Percentiles rank a stretch among this genome's conserved stretches.
These are phyloP conservation scores for Lepidochitona cinerea DNA, from an alignment of 2,888 invertebrate genomes.

Conservation along the genomic window DNA sequence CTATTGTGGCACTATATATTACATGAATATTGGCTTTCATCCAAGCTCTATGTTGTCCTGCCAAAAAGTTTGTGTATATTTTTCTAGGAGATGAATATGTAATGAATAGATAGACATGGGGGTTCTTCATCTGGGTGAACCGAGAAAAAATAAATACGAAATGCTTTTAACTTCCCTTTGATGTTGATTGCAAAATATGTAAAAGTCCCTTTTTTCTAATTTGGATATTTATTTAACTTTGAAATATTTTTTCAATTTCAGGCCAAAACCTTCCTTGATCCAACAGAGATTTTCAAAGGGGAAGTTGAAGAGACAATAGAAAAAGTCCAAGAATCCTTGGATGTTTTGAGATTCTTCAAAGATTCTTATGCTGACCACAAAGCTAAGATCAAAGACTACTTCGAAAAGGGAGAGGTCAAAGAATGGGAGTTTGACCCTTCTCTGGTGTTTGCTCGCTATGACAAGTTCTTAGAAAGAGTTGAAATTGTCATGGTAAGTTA, in stretches of 20 bases:
- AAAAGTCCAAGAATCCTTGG: constrained; percentile 75
- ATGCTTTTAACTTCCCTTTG: no score
- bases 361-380: constrained; percentile 67
- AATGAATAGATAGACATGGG: no score
- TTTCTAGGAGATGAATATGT: no score
- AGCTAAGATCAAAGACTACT: constrained; percentile 67
- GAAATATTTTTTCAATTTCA: constrained; percentile 65
- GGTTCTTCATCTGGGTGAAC: no score
- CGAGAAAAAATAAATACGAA: no score
- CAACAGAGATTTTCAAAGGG: constrained; percentile 92
- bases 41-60: no score
- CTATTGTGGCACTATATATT: no score
- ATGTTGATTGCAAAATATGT: no score
- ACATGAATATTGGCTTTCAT: no score
- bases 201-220: no score
- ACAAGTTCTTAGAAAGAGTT: constrained; percentile 67
- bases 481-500: constrained; percentile 62
- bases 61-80: no score
- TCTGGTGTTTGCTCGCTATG: constrained; percentile 69
- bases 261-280: constrained; percentile 91
- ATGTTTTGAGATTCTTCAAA: constrained; percentile 62
- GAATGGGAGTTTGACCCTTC: constrained; percentile 71
- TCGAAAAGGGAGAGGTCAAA: constrained; percentile 61
- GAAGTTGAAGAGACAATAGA: constrained; percentile 94
- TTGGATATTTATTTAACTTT: no score